A percentile compares a stretch with the other conserved stretches of the same genome.
Evolutionary conservation across 2,888 invertebrate species (phyloP).

Genomic region (Pseudanteris insignis): DNA sequence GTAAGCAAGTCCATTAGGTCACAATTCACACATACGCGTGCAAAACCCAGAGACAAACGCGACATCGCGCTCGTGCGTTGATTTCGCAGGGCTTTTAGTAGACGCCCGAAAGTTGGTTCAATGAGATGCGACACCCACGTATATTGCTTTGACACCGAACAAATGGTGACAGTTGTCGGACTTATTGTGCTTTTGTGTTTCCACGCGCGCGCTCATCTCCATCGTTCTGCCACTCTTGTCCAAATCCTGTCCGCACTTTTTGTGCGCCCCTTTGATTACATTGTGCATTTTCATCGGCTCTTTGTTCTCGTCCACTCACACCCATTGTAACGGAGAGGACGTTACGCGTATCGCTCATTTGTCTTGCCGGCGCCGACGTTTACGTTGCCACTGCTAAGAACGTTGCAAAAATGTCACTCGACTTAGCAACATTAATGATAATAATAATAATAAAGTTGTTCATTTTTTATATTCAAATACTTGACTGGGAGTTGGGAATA

Average conservation of each 20-base stretch:
- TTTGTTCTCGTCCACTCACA: slow-evolving; percentile 23
- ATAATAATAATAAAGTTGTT: slow-evolving; percentile 35
- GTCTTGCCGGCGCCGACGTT: slow-evolving; percentile 26
- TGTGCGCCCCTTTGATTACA: slow-evolving; percentile 22
- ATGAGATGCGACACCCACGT: slow-evolving; percentile 41
- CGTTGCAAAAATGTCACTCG: slow-evolving; percentile 36
- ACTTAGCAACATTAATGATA: no score
- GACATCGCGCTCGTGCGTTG: no score
- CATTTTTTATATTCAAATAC: slow-evolving; percentile 30
- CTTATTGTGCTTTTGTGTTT: slow-evolving; percentile 19
- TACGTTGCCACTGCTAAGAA: slow-evolving; percentile 17
- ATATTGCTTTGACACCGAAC: slow-evolving; percentile 36
- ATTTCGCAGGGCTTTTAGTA: slow-evolving; percentile 23
- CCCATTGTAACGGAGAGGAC: slow-evolving; percentile 24
- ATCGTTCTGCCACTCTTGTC: slow-evolving; percentile 11
- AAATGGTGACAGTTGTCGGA: slow-evolving; percentile 39
- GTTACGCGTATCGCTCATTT: slow-evolving; percentile 20
- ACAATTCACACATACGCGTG: slow-evolving; percentile 18
- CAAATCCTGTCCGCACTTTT: slow-evolving; percentile 17
- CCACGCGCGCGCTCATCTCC: no score
- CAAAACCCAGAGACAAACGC: slow-evolving; percentile 15
- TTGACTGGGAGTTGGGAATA: neutral
- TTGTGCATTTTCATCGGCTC: slow-evolving; percentile 28
- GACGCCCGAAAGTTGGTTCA: slow-evolving; percentile 28
- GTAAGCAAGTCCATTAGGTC: slow-evolving; percentile 25